phyloP scores from a whole-genome alignment of 2,113 vertebrate species.

The Rattus rattus region DNA sequence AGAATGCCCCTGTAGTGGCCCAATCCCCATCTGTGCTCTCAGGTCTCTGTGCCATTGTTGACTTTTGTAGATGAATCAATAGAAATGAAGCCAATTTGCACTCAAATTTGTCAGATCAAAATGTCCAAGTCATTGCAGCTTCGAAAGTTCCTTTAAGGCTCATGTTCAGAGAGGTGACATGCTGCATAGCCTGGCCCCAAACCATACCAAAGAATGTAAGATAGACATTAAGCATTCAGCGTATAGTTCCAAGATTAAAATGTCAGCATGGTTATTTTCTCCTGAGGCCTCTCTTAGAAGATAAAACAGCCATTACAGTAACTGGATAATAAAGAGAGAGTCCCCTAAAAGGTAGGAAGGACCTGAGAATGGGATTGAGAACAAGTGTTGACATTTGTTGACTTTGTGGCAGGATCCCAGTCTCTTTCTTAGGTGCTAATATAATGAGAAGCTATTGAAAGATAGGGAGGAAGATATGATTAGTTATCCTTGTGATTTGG shows the following conservation, averaged over 20 bases:
- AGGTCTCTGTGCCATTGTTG: not conserved
- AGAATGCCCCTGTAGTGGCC: not conserved
- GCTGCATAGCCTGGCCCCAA: not conserved
- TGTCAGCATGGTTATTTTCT: not conserved
- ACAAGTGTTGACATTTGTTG: not conserved
- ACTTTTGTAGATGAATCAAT: not conserved
- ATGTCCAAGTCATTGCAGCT: not conserved
- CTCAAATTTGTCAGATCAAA: constrained; percentile 7
- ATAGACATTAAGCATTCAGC: not conserved
- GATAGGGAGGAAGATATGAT: not conserved
- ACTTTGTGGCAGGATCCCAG: not conserved
- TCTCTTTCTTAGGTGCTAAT: not conserved
- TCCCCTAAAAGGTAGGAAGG: not conserved
- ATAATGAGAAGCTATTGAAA: not conserved
- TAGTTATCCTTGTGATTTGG: fast-evolving
- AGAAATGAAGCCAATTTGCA: not conserved
- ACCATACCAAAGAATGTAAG: not conserved
- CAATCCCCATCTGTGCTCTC: not conserved
- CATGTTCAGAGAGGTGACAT: not conserved
- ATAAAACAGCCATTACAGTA: not conserved
- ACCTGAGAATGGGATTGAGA: not conserved
- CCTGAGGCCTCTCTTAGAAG: not conserved
- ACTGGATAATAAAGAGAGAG: not conserved
- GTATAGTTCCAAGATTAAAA: not conserved
- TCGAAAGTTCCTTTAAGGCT: constrained; percentile 1